Base-by-base conservation (phyloP, 2,888 invertebrate species). In the Eupithecia pulchellata region DNA sequence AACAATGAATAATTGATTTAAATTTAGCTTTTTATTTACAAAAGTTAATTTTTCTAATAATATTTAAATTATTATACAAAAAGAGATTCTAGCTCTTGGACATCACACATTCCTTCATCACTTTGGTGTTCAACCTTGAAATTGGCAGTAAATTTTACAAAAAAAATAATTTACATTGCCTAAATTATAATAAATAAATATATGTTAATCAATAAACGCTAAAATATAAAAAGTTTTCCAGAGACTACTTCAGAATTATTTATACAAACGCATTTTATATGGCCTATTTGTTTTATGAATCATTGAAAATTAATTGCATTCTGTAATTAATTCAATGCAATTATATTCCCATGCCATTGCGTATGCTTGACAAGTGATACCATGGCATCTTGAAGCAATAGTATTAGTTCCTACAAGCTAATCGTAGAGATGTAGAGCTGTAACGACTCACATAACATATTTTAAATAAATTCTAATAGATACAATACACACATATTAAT, bases 41-140 rank as follows among this genome's bases (percentile, higher is more conserved):
- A 39, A 62, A 68, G 36, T 63, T 70, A 27, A 63, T 62, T 69
- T 58, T 64, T 61, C 62, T 64, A 64, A 71, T 25, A 58, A 72
- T 30, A 66, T 66, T 70, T 34, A 66, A 71, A 70, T 39, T 36
- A 75, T 66, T 17, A 66, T 65, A 67, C 67, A 64, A 74, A 64
- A 64, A 62, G 71, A 79, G 77, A 80, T 81, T 80, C 82, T 67
- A 77, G 62, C 73, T 74, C 74, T 79, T 85, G 86, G 86, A 89
- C 88, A 89, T 81, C 86, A 86, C 78, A 75, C 86, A 82, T 83
- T 82, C 83, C 84, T 79, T 77, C 84, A 82, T 79, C 68, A 83
- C 81, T 90, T 61, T 91, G 91, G 91, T 91, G 91, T 91, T 84
- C 86, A 86, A 90, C 89, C 90, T 89, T 88, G 84, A 87, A 89